Evolutionary conservation across 23 tunicate species (phyloP).

Genomic region (Botrylloides violaceus): DNA sequence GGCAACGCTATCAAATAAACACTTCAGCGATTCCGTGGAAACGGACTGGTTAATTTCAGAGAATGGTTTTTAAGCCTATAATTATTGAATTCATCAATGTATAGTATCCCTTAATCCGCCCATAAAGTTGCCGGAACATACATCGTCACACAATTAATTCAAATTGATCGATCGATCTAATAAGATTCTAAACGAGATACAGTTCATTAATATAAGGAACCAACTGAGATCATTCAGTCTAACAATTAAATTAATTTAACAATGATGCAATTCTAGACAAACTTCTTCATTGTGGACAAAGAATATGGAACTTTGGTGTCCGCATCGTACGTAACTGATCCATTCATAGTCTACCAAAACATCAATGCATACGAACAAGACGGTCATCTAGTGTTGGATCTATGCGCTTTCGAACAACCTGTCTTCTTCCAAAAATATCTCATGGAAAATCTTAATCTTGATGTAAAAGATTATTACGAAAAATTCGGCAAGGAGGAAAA

Average conservation of each 20-base stretch:
- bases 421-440: slow-evolving; percentile 60
- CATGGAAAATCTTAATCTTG: slow-evolving; percentile 40
- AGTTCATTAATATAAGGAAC: too few species aligned
- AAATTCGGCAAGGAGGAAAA: slow-evolving; percentile 33
- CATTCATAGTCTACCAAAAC: slow-evolving; percentile 65
- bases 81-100: too few species aligned
- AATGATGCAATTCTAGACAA: slow-evolving; percentile 12
- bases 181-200: too few species aligned
- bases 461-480: slow-evolving; percentile 37
- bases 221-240: neutral
- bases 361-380: slow-evolving; percentile 85
- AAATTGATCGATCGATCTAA: too few species aligned
- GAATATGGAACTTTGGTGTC: slow-evolving; percentile 41
- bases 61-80: too few species aligned
- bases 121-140: too few species aligned
- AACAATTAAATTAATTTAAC: neutral
- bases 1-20: too few species aligned
- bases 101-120: too few species aligned
- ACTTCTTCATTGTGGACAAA: slow-evolving; percentile 51
- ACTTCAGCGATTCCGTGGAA: too few species aligned
- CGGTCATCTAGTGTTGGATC: slow-evolving; percentile 56
- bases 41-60: too few species aligned
- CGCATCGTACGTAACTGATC: slow-evolving; percentile 35
- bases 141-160: too few species aligned
- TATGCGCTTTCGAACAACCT: slow-evolving; percentile 39